Evolutionary conservation across 2,797 vertebrate species (phyloP), one percentile per base, ranked within the genome.

Genomic region (Halcyon badia): DNA sequence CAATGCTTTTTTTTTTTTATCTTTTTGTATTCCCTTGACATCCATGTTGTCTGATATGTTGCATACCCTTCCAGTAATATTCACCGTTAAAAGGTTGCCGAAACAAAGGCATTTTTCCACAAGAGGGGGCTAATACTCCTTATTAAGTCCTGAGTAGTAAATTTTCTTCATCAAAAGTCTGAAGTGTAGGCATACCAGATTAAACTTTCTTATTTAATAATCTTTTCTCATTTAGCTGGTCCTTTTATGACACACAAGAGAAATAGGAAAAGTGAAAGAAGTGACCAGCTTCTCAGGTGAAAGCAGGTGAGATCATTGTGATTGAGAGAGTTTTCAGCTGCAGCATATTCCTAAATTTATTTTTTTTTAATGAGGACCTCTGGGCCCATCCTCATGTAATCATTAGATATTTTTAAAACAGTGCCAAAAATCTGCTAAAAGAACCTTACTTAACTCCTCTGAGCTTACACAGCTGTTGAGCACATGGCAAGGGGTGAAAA

Each of bases 121-220:
- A 89, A 96, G 97, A 96, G 95, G 95, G 97, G 9, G 95, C 96
- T 96, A 71, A 83, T 58, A 51, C 83, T 94, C 97, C 89, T 97
- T 80, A 24, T 18, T 71, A 77, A 15, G 14, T n/a, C 30, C 31
- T 28, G 7, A 87, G 17, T 5, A 35, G 15, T 4, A 28, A 1
- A 1, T 30, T 80, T 64, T 41, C 26, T 10, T 65, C 22, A 13
- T 46, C 14, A 46, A 49, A 33, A 60, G 6, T 17, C 41, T 83
- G 57, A 75, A 70, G 71, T 1, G 9, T 39, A 22, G 31, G 17
- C n/a, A 6, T 24, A 35, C 4, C 10, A 49, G 7, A 30, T 39
- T 81, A 85, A 77, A 56, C 20, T 76, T 72, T 61, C 37, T 35
- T 11, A n/a, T 68, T 72, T 72, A 60, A 28, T 28, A 62, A 31